These are phyloP conservation scores for Polypedilum vanderplanki DNA, from an alignment of 1,140 invertebrate genomes.

Conservation along the genomic window DNA sequence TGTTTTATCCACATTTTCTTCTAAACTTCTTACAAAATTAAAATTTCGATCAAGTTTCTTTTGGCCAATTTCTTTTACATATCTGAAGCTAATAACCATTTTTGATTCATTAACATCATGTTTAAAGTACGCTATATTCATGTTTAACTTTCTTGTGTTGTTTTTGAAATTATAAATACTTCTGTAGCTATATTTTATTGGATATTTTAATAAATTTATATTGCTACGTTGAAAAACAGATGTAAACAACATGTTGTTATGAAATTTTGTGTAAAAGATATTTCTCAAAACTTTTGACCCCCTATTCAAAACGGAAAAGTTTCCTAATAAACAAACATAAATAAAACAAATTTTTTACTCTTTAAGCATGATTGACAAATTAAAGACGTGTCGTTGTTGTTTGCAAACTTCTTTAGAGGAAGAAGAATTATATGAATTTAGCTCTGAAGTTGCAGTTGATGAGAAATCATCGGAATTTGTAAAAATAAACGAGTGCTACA, in stretches of 20 bases:
- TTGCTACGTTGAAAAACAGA: background rate
- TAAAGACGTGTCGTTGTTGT: background rate
- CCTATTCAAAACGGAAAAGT: too few relatives aligned
- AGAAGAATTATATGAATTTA: constrained; percentile 21
- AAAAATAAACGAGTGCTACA: background rate
- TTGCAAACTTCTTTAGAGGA: background rate
- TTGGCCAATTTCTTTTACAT: constrained; percentile 39
- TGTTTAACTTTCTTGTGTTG: constrained; percentile 36
- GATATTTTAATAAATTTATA: background rate
- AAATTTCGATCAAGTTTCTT: constrained; percentile 52
- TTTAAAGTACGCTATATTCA: constrained; percentile 50
- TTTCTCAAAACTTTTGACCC: too few relatives aligned
- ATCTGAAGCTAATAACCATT: constrained; percentile 49
- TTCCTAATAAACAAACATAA: too few relatives aligned
- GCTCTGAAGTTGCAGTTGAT: background rate
- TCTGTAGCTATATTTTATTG: background rate
- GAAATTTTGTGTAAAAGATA: too few relatives aligned
- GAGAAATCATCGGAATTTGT: background rate
- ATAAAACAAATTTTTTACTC: too few relatives aligned
- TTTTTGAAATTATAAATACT: background rate
- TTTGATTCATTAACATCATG: constrained; percentile 41
- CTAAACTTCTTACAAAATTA: constrained; percentile 55
- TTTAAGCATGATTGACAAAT: background rate
- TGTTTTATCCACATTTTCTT: constrained; percentile 52
- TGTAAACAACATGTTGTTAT: too few relatives aligned